Evolutionary conservation across 1,140 invertebrate genomes (phyloP).

Genomic region (Lineus longissimus): DNA sequence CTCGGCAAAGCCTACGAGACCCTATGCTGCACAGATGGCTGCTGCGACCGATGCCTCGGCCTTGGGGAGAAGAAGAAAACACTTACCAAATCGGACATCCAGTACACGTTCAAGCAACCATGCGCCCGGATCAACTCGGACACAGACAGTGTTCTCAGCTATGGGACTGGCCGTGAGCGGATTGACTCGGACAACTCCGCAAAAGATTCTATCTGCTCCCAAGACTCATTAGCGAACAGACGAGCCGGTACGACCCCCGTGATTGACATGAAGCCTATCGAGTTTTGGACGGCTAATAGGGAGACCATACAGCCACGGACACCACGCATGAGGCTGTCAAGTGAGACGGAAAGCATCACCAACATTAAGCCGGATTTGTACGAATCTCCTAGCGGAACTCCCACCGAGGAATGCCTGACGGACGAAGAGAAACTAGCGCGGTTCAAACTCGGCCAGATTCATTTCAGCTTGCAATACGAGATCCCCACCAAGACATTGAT

Average conservation of each 20-base stretch:
- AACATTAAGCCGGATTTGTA: slow-evolving; percentile 50
- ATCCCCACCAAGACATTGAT: slow-evolving; percentile 42
- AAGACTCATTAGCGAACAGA: slow-evolving; percentile 26
- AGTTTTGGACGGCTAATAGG: slow-evolving; percentile 54
- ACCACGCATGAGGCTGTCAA: slow-evolving; percentile 33
- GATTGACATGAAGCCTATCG: slow-evolving; percentile 55
- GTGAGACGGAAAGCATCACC: slow-evolving; percentile 48
- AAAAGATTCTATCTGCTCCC: slow-evolving; percentile 39
- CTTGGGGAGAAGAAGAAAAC: background rate
- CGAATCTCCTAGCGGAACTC: slow-evolving; percentile 30
- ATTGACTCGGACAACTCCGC: slow-evolving; percentile 35
- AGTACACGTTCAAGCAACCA: slow-evolving; percentile 1
- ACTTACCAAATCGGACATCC: background rate
- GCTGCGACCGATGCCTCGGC: background rate
- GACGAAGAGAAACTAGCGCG: slow-evolving; percentile 48
- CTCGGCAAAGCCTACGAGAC: background rate
- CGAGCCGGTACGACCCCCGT: slow-evolving; percentile 42
- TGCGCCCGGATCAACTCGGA: slow-evolving; percentile 38
- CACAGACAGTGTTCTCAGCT: slow-evolving; percentile 18
- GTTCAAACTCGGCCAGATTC: slow-evolving; percentile 50
- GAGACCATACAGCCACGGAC: slow-evolving; percentile 49
- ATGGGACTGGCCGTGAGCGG: slow-evolving; percentile 28
- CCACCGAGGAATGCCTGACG: slow-evolving; percentile 37
- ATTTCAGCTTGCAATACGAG: slow-evolving; percentile 54
- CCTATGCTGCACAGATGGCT: background rate